Conservation (phyloP, 2,888 invertebrate species). For the Leptinotarsa peninsularis region DNA sequence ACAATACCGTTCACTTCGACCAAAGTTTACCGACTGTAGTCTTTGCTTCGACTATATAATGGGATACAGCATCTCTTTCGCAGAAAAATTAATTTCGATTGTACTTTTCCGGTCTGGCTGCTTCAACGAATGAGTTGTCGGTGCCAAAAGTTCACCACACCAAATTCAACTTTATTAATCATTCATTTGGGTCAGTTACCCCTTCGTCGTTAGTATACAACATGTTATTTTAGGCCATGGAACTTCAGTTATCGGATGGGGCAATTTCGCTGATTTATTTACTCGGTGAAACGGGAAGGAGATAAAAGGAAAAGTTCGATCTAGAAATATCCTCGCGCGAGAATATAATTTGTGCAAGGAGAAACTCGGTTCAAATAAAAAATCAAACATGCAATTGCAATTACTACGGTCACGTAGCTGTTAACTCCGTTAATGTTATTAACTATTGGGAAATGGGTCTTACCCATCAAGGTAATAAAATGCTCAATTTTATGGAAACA, state of each 20-base stretch:
- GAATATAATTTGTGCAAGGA: constrained; percentile 24
- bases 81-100: neutral
- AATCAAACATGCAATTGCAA: constrained; percentile 26
- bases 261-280: constrained; percentile 4
- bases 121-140: neutral
- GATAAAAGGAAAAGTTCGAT: neutral
- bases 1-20: too few relatives aligned
- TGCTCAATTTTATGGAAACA: neutral
- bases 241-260: constrained; percentile 5
- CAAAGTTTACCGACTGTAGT: too few relatives aligned
- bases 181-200: constrained; percentile 1
- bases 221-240: constrained; percentile 12
- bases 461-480: neutral
- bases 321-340: neutral
- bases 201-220: neutral
- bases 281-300: neutral
- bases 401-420: constrained; percentile 16
- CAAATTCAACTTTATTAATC: neutral
- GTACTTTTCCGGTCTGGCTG: neutral
- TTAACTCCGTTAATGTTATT: neutral
- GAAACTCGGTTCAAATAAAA: constrained; percentile 21
- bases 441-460: neutral
- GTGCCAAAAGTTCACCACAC: neutral
- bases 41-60: too few relatives aligned
- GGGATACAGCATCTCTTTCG: too few relatives aligned